Evolutionary conservation across 2,888 invertebrate genomes (phyloP).

Genomic region (Calliopum simillimum): DNA sequence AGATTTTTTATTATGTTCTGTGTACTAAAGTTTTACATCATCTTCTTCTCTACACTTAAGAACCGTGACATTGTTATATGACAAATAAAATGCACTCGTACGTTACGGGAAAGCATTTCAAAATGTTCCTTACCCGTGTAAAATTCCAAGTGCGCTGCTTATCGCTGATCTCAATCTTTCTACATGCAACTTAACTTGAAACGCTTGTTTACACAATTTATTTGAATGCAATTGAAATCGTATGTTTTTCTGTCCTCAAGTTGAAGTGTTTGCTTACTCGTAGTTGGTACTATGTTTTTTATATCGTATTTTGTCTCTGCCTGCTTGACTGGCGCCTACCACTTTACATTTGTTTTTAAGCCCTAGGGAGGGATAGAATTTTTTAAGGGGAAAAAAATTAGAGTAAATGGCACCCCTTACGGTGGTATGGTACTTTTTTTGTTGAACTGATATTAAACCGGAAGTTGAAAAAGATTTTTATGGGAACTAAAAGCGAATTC

Average conservation of each 20-base stretch:
- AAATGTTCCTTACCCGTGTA: conserved; percentile 1
- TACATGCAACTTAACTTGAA: neutral
- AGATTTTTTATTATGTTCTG: neutral
- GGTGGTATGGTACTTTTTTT: no score
- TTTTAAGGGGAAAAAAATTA: no score
- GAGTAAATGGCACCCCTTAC: no score
- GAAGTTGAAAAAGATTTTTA: no score
- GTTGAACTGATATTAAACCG: no score
- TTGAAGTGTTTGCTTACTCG: neutral
- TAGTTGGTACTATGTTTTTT: neutral
- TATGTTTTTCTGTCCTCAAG: neutral
- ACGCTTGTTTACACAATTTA: conserved; percentile 26
- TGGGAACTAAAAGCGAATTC: no score
- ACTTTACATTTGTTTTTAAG: neutral
- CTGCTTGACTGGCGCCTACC: conserved; percentile 3
- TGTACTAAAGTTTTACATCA: neutral
- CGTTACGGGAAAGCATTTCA: neutral
- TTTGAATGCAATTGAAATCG: conserved; percentile 21
- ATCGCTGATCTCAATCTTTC: conserved; percentile 13
- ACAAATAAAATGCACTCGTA: neutral
- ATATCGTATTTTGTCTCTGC: neutral
- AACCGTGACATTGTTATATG: conserved; percentile 1
- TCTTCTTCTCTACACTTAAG: neutral
- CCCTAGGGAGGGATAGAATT: no score
- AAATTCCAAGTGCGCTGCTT: neutral